Percentiles rank a stretch among this genome's conserved stretches.
These are phyloP conservation scores for Anneissia japonica DNA, from an alignment of 35 echinoderm and acorn worm species.

Conservation along the genomic window DNA sequence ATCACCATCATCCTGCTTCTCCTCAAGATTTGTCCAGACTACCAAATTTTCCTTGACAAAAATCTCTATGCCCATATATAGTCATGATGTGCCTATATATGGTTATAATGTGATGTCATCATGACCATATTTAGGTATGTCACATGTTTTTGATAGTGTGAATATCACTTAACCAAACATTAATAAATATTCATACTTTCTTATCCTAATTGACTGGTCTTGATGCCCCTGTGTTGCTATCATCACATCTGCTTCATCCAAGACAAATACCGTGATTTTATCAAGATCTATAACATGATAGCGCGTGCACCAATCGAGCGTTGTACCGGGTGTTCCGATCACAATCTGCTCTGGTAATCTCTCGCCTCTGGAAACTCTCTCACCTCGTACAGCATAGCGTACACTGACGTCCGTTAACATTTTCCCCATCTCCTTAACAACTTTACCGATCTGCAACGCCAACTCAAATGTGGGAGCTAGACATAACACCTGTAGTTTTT, in stretches of 20 bases:
- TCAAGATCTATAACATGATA: slow-evolving; percentile 52
- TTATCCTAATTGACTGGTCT: slow-evolving; percentile 84
- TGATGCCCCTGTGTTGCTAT: slow-evolving; percentile 97
- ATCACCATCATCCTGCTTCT: too few species aligned
- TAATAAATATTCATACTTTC: slow-evolving; percentile 37
- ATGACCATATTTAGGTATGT: too few species aligned
- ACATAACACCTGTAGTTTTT: slow-evolving; percentile 62
- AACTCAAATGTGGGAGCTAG: slow-evolving; percentile 91
- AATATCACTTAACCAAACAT: too few species aligned
- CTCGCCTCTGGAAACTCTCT: slow-evolving; percentile 49
- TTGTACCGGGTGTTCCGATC: slow-evolving; percentile 91
- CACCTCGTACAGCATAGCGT: slow-evolving; percentile 78
- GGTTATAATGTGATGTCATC: too few species aligned
- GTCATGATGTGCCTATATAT: too few species aligned
- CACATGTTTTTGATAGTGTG: too few species aligned
- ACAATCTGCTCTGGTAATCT: slow-evolving; percentile 74
- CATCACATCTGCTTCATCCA: slow-evolving; percentile 99
- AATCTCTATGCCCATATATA: too few species aligned
- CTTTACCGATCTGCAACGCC: slow-evolving; percentile 80
- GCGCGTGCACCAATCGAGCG: slow-evolving; percentile 80
- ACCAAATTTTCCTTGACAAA: too few species aligned
- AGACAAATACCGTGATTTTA: slow-evolving; percentile 74
- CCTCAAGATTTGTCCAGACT: too few species aligned
- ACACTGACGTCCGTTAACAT: slow-evolving; percentile 51
- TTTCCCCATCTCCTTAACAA: slow-evolving; percentile 80